Base-by-base conservation (phyloP, 2,888 invertebrate species). In the Chrysomela aeneicollis region DNA sequence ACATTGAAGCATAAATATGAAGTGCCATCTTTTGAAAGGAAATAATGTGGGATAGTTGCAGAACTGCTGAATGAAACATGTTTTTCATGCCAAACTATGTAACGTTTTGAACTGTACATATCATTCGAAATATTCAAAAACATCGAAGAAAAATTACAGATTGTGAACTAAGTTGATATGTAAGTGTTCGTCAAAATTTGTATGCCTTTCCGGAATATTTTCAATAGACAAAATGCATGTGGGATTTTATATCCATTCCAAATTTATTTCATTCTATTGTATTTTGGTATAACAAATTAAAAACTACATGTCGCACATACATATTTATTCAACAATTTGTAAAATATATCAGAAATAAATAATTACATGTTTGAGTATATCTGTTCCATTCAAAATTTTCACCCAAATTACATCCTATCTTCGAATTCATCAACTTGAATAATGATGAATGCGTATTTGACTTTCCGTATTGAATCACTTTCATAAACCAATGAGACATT, bases 211-310 rank as follows among this genome's bases (percentile, higher is more conserved):
- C 12, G 42, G 8, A 12, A 42, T 42, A 12, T 42, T 12, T 42
- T 15, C 15, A 15, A 35, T 35, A 2, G 35, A 35, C 35, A 35
- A 35, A 35, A 35, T 10, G 2, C n/a, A 42, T 42, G 3, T n/a
- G 51, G 65, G 64, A 60, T 58, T 69, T 63, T 69, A 59, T 64
- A 64, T 62, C 58, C 59, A 61, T 66, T n/a, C 42, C n/a, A 12
- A 42, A 42, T 42, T 35, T n/a, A 42, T 15, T 10, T 2, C 2
- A 35, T 35, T 35, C 35, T 10, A 42, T 15, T 70, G 70, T 72
- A 72, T 72, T 72, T 72, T 72, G 71, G 69, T 70, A 70, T 59
- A 62, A 65, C 46, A 70, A 70, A 69, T 68, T 68, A 64, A 67
- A 65, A 65, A 52, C 49, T 59, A 53, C 51, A 54, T 66, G 57